Conservation (phyloP, 2,113 vertebrate genomes). For the Heterochromis multidens region DNA sequence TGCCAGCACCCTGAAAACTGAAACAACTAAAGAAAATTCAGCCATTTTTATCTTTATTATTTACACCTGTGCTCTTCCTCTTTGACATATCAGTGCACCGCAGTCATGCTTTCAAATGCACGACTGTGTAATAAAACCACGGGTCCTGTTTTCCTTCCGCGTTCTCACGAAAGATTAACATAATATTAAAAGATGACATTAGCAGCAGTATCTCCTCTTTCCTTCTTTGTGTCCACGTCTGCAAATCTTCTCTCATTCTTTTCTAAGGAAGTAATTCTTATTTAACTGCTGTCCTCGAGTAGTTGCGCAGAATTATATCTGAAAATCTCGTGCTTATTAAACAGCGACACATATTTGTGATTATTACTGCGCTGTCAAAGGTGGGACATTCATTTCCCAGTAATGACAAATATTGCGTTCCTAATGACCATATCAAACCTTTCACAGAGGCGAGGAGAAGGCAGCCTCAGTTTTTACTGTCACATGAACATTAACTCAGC, state of each 20-base stretch:
- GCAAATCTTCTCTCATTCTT: not conserved
- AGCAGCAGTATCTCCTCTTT: not conserved
- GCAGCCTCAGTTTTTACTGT: not conserved
- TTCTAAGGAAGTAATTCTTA: not conserved
- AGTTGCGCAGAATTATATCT: not conserved
- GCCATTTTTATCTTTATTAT: not conserved
- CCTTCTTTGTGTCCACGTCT: not conserved
- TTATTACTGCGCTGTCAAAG: not conserved
- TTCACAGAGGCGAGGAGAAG: not conserved
- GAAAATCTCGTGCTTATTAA: not conserved
- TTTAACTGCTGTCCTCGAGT: not conserved
- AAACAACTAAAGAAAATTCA: not conserved
- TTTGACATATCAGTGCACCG: not conserved
- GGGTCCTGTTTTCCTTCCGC: not conserved
- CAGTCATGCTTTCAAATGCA: not conserved
- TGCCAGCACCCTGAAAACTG: not conserved
- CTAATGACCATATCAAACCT: not conserved
- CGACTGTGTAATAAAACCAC: not conserved
- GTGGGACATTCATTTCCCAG: not conserved
- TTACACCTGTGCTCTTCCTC: not conserved
- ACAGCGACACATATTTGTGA: not conserved
- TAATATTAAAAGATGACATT: not conserved
- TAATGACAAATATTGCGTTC: not conserved
- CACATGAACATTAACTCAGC: not conserved
- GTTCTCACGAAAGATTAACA: not conserved